phyloP scores from a whole-genome alignment of 1,140 invertebrate species.

The Eueides isabella region DNA sequence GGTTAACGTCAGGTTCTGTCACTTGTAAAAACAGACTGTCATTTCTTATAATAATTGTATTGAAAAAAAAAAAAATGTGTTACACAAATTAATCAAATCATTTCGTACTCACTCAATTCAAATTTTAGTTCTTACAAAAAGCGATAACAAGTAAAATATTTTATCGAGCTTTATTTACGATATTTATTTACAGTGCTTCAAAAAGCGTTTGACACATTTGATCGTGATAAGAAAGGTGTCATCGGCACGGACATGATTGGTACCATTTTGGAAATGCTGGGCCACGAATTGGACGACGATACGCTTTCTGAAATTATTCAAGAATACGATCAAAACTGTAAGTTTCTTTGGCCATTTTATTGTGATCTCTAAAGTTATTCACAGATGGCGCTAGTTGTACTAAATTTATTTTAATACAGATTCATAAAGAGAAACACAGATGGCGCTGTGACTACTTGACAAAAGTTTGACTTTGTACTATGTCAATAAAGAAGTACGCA shows the following conservation, averaged over 20 bases:
- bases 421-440: conserved; percentile 26
- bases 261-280: conserved; percentile 90
- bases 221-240: conserved; percentile 88
- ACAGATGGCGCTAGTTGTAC: conserved; percentile 43
- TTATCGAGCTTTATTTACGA: too few species aligned
- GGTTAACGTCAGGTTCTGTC: too few species aligned
- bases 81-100: too few species aligned
- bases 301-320: conserved; percentile 86
- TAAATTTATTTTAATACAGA: background rate
- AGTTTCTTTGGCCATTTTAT: conserved; percentile 40
- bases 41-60: too few species aligned
- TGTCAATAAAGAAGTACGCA: conserved; percentile 18
- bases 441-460: conserved; percentile 22
- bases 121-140: too few species aligned
- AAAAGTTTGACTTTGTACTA: background rate
- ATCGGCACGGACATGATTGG: conserved; percentile 89
- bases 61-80: too few species aligned
- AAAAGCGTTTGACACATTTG: conserved; percentile 91
- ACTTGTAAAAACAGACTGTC: too few species aligned
- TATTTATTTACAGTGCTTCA: conserved; percentile 84
- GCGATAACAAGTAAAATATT: too few species aligned
- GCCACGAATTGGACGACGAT: conserved; percentile 86
- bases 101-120: too few species aligned
- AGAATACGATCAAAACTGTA: conserved; percentile 87
- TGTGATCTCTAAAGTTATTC: background rate